A percentile compares a stretch with the other conserved stretches of the same genome.
These are phyloP conservation scores for Caenorhabditis latens DNA, from an alignment of 1,140 invertebrate species.

Conservation along the genomic window DNA sequence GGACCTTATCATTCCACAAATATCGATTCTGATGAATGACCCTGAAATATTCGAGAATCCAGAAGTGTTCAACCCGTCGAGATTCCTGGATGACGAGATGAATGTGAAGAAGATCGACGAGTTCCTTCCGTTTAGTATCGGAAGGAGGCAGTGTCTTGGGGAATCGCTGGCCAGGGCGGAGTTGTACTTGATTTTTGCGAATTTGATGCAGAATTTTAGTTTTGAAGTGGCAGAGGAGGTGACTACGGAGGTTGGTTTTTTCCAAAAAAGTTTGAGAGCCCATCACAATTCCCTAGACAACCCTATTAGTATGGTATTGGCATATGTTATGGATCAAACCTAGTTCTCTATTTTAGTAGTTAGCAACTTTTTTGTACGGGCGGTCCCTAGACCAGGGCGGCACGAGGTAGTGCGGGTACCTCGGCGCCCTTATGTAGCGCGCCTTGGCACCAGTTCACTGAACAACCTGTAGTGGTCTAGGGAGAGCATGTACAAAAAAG, in stretches of 20 bases:
- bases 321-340: too few relatives aligned
- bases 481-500: too few relatives aligned
- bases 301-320: too few relatives aligned
- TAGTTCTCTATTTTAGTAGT: too few relatives aligned
- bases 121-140: slow-evolving; percentile 92
- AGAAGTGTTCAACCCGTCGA: slow-evolving; percentile 85
- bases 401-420: too few relatives aligned
- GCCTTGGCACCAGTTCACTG: too few relatives aligned
- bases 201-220: slow-evolving; percentile 83
- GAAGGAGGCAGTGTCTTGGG: slow-evolving; percentile 88
- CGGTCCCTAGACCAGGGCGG: too few relatives aligned
- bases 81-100: slow-evolving; percentile 86
- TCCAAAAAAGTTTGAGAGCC: too few relatives aligned
- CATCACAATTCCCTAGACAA: too few relatives aligned
- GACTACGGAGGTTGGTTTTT: slow-evolving; percentile 9
- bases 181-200: slow-evolving; percentile 89
- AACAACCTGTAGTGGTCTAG: too few relatives aligned
- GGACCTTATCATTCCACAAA: slow-evolving; percentile 75
- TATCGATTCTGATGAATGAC: slow-evolving; percentile 75
- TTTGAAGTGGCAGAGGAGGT: slow-evolving; percentile 23
- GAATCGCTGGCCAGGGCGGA: slow-evolving; percentile 90
- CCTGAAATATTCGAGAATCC: slow-evolving; percentile 81
- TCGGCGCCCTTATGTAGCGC: too few relatives aligned
- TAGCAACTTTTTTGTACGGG: too few relatives aligned
- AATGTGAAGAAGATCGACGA: slow-evolving; percentile 85